phyloP scores from a whole-genome alignment of 2,113 vertebrate species.

The Ageneiosus marmoratus region DNA sequence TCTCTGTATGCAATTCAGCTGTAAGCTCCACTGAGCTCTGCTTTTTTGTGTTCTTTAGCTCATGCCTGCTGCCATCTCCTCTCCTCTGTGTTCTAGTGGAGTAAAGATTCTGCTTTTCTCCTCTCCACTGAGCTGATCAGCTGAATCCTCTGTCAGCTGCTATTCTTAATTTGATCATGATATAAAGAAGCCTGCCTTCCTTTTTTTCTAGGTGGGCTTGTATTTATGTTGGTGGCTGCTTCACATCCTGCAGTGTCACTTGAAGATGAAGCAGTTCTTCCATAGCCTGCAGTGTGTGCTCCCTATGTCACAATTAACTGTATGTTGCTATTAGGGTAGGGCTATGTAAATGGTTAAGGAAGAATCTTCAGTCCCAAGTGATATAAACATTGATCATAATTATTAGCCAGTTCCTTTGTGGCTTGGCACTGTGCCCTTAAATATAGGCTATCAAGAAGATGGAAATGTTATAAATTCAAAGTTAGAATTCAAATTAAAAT shows the following conservation, averaged over 20 bases:
- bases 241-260: not conserved
- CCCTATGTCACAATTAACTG: not conserved
- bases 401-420: not conserved
- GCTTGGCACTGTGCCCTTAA: not conserved
- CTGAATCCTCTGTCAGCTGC: not conserved
- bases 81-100: not conserved
- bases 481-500: not conserved
- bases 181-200: not conserved
- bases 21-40: not conserved
- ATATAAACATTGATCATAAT: not conserved
- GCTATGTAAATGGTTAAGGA: not conserved
- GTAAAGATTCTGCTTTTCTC: not conserved
- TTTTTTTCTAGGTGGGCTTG: not conserved
- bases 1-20: not conserved
- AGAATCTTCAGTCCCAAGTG: not conserved
- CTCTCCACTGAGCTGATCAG: not conserved
- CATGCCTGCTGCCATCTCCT: not conserved
- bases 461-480: not conserved
- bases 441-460: not conserved
- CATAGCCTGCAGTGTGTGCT: not conserved
- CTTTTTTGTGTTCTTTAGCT: not conserved
- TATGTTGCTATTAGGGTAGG: not conserved
- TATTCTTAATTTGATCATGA: not conserved
- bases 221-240: not conserved
- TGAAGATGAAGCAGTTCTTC: not conserved